Percentiles rank a stretch among this genome's conserved stretches.
These are phyloP conservation scores for Oreonectes daqikongensis DNA, from an alignment of 2,797 vertebrate species.

Conservation along the genomic window DNA sequence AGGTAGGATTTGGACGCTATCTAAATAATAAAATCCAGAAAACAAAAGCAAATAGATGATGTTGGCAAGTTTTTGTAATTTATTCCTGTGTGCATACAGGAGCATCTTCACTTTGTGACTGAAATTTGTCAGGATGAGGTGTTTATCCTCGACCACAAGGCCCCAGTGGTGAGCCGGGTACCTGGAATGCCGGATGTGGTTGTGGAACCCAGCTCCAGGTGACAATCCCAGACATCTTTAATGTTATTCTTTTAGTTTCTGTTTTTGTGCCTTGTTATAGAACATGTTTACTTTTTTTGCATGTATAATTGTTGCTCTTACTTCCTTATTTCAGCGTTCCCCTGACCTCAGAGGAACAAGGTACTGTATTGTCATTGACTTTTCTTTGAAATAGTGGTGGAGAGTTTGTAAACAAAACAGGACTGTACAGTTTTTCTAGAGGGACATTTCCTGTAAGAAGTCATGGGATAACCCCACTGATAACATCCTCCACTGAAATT, in stretches of 20 bases:
- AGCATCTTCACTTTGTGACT: conserved; percentile 98
- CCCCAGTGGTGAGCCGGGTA: conserved; percentile 70
- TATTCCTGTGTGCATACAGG: conserved; percentile 70
- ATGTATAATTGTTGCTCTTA: conserved; percentile 15
- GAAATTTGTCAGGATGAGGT: conserved; percentile 98
- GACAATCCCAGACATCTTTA: conserved; percentile 15
- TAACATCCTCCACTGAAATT: not conserved
- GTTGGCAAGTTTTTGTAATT: not conserved
- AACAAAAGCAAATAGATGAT: not conserved
- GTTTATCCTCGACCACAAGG: conserved; percentile 94
- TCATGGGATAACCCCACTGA: not conserved
- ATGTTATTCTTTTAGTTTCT: not conserved
- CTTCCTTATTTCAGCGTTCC: conserved; percentile 63
- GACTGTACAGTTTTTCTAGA: not conserved
- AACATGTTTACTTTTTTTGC: not conserved
- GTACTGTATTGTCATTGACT: conserved; percentile 56
- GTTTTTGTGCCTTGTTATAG: not conserved
- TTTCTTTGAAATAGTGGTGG: not conserved
- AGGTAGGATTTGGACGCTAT: conserved; percentile 77
- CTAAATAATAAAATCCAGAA: not conserved
- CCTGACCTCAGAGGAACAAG: conserved; percentile 77
- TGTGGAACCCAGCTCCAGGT: conserved; percentile 90
- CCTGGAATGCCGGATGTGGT: conserved; percentile 94
- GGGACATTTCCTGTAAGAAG: not conserved
- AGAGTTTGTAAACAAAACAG: too few species aligned